A percentile compares a stretch with the other conserved stretches of the same genome.
Conservation (phyloP, 2,888 invertebrate genomes). For the Halictus ligatus region DNA sequence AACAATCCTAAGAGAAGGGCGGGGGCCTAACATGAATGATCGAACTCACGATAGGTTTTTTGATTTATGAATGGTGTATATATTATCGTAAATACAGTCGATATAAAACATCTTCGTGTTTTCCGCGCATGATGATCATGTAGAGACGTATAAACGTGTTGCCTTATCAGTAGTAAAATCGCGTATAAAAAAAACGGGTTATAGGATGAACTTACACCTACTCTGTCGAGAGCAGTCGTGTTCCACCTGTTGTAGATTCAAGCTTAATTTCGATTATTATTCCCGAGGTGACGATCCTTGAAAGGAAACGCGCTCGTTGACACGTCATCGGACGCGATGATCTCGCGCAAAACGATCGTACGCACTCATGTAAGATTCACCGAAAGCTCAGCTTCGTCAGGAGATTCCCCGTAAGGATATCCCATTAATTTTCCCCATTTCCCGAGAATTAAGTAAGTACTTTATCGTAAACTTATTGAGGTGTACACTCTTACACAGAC, state of each 20-base stretch:
- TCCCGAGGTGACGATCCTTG: slow-evolving; percentile 33
- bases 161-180: slow-evolving; percentile 65
- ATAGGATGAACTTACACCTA: slow-evolving; percentile 63
- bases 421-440: neutral
- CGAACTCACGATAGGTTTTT: neutral
- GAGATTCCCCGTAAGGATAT: neutral
- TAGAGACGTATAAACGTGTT: slow-evolving; percentile 74
- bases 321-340: slow-evolving; percentile 28
- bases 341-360: slow-evolving; percentile 26
- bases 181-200: slow-evolving; percentile 78
- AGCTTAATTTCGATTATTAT: slow-evolving; percentile 44
- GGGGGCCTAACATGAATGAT: neutral
- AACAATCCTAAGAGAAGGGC: neutral
- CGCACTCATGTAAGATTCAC: neutral
- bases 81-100: slow-evolving; percentile 81
- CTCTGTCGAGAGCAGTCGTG: slow-evolving; percentile 15
- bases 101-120: slow-evolving; percentile 79
- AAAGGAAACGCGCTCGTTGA: slow-evolving; percentile 41
- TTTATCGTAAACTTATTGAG: slow-evolving; percentile 33
- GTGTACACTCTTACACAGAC: slow-evolving; percentile 11
- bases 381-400: slow-evolving; percentile 25
- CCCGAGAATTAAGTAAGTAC: slow-evolving; percentile 43
- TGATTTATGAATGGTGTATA: slow-evolving; percentile 73
- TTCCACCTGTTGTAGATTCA: slow-evolving; percentile 19
- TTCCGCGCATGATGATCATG: slow-evolving; percentile 75